phyloP scores from a whole-genome alignment of 2,113 vertebrate genomes.

The Corythaixoides concolor region DNA sequence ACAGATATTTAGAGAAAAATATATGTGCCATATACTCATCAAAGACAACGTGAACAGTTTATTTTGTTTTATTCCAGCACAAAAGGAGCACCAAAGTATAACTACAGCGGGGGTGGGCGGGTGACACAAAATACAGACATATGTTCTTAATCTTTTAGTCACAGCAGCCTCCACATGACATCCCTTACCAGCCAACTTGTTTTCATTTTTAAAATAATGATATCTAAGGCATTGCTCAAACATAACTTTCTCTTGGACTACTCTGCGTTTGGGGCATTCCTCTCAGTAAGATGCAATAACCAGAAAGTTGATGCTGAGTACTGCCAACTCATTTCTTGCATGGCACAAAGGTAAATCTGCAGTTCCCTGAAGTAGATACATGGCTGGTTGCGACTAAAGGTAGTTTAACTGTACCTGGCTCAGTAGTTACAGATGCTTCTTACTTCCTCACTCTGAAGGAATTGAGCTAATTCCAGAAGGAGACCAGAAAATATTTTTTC shows the following conservation, averaged over 20 bases:
- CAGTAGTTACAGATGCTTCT: not conserved
- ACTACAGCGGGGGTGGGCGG: accelerated
- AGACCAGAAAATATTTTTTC: not conserved
- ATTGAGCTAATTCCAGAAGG: not conserved
- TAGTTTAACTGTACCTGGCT: not conserved
- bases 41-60: not conserved
- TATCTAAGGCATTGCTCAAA: not conserved
- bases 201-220: not conserved
- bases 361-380: not conserved
- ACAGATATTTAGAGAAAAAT: not conserved
- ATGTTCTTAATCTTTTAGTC: not conserved
- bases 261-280: not conserved
- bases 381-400: not conserved
- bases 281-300: not conserved
- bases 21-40: not conserved
- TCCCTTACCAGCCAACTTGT: not conserved
- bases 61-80: not conserved
- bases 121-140: not conserved
- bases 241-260: not conserved
- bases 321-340: not conserved
- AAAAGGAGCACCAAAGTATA: not conserved
- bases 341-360: not conserved
- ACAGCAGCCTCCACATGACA: not conserved
- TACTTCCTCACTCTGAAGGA: not conserved
- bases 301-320: not conserved